Evolutionary conservation across 2,113 vertebrate genomes (phyloP), one percentile per base, ranked within the genome.

Genomic region (Periophthalmodon schlosseri): DNA sequence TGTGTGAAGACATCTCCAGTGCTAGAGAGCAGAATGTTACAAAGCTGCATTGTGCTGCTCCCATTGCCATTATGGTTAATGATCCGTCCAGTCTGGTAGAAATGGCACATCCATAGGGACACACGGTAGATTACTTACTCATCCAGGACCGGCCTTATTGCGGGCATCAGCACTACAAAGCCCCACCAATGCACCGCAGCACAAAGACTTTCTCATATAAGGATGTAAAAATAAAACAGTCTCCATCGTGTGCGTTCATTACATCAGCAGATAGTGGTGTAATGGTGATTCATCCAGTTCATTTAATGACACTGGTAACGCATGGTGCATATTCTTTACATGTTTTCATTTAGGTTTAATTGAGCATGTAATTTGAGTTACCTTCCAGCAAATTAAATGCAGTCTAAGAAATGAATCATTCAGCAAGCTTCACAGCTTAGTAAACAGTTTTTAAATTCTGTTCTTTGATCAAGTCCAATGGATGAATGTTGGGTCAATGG

Each of bases 11-110:
- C 69, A 74, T 84, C 28, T 74, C 49, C 21, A 75, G 70, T 71
- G 87, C 90, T 87, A 81, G 92, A 95, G 93, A 92, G 91, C 91
- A 91, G 91, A 94, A 93, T 93, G 94, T 91, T 93, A 89, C 93
- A 91, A 91, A 93, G 92, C 93, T 93, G 92, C 91, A 93, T 84
- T 79, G 69, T 75, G 86, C 91, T 91, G 93, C 94, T 92, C 94
- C 94, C 90, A 90, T 91, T 93, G 94, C 95, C 95, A 94, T 96
- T 95, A 95, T 93, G 94, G 95, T 95, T 96, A 97, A 97, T 96
- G 96, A 96, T 92, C 94, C 95, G 81, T 97, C 94, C 95, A 94
- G 96, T 94, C 94, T 95, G 95, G 95, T 94, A 95, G 92, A 95
- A 97, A 96, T 92, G 91, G 94, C 93, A 93, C 94, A 90, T 95